Evolutionary conservation across 2,113 vertebrate species (phyloP), one percentile per base, ranked within the genome.

Genomic region (Petromus typicus): DNA sequence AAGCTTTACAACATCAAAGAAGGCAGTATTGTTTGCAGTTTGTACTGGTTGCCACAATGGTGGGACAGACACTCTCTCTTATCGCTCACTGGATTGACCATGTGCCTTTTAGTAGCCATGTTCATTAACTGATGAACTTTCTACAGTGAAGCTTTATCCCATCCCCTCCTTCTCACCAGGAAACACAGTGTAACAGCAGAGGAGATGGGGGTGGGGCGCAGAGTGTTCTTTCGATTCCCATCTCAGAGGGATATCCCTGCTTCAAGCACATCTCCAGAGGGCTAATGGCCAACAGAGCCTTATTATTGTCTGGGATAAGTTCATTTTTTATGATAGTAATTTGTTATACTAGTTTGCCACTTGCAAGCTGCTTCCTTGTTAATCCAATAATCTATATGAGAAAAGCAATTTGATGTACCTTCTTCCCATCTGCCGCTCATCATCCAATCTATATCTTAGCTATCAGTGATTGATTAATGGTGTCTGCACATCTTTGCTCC

Each of bases 341-440:
- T 98, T 98, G 98, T 99, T 98, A 98, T 90, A 98, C 97, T 45
- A 96, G 97, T 98, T 98, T 98, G 97, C 98, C 98, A 98, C 98
- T 98, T 98, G 97, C 98, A 98, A 97, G 90, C 98, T 98, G 98
- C 97, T 98, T 98, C 97, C 98, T 98, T 98, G 98, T 98, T 98
- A 99, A 98, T 98, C 98, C 98, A 98, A 99, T 98, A 99, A 99
- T 98, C 98, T 99, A 98, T 98, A 98, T 98, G 98, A 98, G 98
- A 98, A 98, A 98, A 98, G 98, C 98, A 98, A 98, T 98, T 98
- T 98, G 98, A 98, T 93, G 86, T 98, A 98, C 98, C 98, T 98
- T 97, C 97, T 98, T 98, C 98, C 98, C 98, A 98, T 98, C 98
- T 98, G 98, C 98, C n/a, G 59, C 98, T 98, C 98, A 98, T 98